These are phyloP conservation scores for Cosmopolites sordidus DNA, from an alignment of 2,888 invertebrate genomes.

Conservation along the genomic window DNA sequence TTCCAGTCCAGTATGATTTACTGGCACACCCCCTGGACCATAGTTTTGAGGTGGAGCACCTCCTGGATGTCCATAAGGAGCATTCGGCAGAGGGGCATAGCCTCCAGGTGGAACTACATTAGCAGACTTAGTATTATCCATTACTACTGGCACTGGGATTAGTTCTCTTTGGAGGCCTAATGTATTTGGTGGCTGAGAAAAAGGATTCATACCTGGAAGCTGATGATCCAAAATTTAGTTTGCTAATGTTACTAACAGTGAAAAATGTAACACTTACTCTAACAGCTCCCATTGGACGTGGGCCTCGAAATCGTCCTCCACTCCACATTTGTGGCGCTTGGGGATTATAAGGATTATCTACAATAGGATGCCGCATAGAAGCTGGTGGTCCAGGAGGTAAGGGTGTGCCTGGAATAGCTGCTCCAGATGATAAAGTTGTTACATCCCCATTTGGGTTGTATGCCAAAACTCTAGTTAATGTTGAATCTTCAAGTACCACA, in stretches of 20 bases:
- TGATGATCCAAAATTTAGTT: conserved; percentile 12
- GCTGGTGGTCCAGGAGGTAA: conserved; percentile 43
- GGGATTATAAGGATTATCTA: conserved; percentile 42
- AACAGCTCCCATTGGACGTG: conserved; percentile 40
- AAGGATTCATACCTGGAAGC: conserved; percentile 28
- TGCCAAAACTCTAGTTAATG: conserved; percentile 54
- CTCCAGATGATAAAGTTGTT: conserved; percentile 29
- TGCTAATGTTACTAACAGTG: conserved; percentile 1
- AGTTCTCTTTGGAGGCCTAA: conserved; percentile 57
- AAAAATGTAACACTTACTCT: conserved; percentile 33
- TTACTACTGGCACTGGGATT: conserved; percentile 72
- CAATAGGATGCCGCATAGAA: conserved; percentile 34
- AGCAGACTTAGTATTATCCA: conserved; percentile 31
- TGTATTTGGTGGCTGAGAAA: conserved; percentile 10
- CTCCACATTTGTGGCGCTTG: conserved; percentile 48
- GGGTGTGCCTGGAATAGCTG: conserved; percentile 33
- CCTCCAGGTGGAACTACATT: conserved; percentile 33
- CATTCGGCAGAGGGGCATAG: conserved; percentile 16
- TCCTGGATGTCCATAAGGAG: conserved; percentile 19
- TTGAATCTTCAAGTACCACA: conserved; percentile 87
- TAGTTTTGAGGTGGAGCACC: conserved; percentile 19
- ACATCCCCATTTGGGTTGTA: conserved; percentile 50
- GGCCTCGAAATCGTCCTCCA: conserved; percentile 40
- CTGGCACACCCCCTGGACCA: conserved; percentile 18
- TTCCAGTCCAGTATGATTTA: conserved; percentile 16